phyloP scores from a whole-genome alignment of 1,140 invertebrate genomes.

The Danaus plexippus region DNA sequence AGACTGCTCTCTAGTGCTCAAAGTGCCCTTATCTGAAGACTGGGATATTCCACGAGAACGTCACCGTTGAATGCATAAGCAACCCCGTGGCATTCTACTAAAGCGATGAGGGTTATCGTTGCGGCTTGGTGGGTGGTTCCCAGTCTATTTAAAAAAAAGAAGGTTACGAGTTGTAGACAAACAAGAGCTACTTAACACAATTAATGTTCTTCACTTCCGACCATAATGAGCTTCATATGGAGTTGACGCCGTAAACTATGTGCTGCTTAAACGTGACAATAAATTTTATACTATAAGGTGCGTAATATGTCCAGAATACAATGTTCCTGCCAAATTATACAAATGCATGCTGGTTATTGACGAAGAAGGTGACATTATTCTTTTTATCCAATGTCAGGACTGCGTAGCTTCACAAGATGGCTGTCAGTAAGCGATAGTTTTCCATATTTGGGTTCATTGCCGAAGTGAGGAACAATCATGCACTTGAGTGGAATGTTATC shows the following conservation, averaged over 20 bases:
- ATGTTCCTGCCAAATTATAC: conserved; percentile 37
- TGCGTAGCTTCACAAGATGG: conserved; percentile 38
- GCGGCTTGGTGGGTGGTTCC: no score
- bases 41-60: no score
- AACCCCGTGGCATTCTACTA: no score
- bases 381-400: conserved; percentile 32
- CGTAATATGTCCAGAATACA: conserved; percentile 49
- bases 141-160: no score
- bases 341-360: conserved; percentile 21
- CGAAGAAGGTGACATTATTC: conserved; percentile 27
- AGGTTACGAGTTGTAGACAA: no score
- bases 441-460: conserved; percentile 35
- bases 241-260: conserved; percentile 20
- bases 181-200: no score
- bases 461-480: conserved; percentile 57
- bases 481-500: conserved; percentile 51
- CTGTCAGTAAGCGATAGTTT: conserved; percentile 51
- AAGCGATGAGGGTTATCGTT: no score
- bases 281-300: conserved; percentile 15
- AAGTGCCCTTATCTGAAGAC: no score
- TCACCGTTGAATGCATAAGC: no score
- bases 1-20: no score
- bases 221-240: conserved; percentile 18
- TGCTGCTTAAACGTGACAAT: conserved; percentile 17
- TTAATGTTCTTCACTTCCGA: conserved; percentile 12